Evolutionary conservation across 1,140 invertebrate species (phyloP), one percentile per base, ranked within the genome.

Genomic region (Eumeta japonica): DNA sequence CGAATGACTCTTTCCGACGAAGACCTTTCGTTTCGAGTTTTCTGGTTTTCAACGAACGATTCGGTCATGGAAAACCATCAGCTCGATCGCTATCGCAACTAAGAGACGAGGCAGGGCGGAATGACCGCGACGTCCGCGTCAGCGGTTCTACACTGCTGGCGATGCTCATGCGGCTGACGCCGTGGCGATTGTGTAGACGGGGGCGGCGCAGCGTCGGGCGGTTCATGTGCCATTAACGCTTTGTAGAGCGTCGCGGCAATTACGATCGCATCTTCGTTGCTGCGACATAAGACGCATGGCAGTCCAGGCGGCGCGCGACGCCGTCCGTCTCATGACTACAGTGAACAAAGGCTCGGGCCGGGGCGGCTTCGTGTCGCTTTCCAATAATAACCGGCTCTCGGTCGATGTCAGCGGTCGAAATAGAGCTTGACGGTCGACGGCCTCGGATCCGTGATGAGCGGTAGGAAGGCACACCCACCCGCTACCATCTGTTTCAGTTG

Each of bases 161-260:
- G 27, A 84, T 73, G 59, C 84, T 85, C 39, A 84, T 77, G 52
- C 84, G 85, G 37, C 83, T 84, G 7, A 87, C 75, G 10, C 87
- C 87, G 43, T 88, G 87, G 45, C 65, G 78, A 52, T 78, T 87
- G 61, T 76, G 83, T 32, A 70, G 81, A 7, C 10, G 29, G 29
- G n/a, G n/a, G n/a, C 3, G 51, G 24, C 49, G 70, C 66, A 35
- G 53, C 43, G 62, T 66, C 38, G 70, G 70, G 15, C 65, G 71
- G 42, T 84, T 83, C 75, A 93, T 84, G 58, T 90, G 85, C 83
- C 63, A 93, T 83, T 32, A 94, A 70, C 0, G 88, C 89, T 61
- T 91, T 87, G 65, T 93, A 94, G 29, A 93, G 76, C 34, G 90
- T 93, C 4, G 90, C 90, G 1, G 91, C 91, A 39, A 93, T 89